These are phyloP conservation scores for Acridotheres tristis DNA, from an alignment of 2,797 vertebrate genomes.

Conservation along the genomic window DNA sequence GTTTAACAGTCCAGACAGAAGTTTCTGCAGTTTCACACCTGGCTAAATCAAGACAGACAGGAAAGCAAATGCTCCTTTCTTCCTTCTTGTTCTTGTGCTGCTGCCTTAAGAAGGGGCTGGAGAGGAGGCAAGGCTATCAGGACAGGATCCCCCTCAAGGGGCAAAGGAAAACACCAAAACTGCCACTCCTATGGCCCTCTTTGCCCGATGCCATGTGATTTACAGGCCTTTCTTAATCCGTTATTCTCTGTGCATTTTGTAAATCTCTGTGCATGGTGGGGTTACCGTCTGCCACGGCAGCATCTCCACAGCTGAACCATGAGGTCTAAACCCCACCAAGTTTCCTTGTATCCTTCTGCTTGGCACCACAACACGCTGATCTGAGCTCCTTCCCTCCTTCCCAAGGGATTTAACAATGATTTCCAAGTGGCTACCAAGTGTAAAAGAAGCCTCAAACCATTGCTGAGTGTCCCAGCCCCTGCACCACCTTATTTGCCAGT, in stretches of 20 bases:
- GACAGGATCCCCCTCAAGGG: neutral
- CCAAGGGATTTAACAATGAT: neutral
- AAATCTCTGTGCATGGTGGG: neutral
- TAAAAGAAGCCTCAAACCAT: neutral
- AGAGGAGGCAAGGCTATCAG: neutral
- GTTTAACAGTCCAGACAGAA: neutral
- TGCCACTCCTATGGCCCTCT: fast-evolving
- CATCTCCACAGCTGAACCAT: neutral
- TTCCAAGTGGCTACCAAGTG: neutral
- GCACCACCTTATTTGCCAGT: neutral
- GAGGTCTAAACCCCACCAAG: neutral
- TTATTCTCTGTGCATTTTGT: neutral
- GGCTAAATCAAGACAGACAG: neutral
- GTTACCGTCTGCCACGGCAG: fast-evolving
- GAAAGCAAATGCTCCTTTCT: neutral
- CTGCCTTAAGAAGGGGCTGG: neutral
- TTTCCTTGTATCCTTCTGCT: neutral
- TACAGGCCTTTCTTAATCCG: fast-evolving
- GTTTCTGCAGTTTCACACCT: neutral
- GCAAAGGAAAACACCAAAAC: neutral
- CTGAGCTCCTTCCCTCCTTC: neutral
- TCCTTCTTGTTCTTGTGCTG: neutral
- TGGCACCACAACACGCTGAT: fast-evolving
- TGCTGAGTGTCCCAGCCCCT: neutral
- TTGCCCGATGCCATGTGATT: neutral